Base-by-base conservation (phyloP, 2,113 vertebrate species). In the Pan paniscus region DNA sequence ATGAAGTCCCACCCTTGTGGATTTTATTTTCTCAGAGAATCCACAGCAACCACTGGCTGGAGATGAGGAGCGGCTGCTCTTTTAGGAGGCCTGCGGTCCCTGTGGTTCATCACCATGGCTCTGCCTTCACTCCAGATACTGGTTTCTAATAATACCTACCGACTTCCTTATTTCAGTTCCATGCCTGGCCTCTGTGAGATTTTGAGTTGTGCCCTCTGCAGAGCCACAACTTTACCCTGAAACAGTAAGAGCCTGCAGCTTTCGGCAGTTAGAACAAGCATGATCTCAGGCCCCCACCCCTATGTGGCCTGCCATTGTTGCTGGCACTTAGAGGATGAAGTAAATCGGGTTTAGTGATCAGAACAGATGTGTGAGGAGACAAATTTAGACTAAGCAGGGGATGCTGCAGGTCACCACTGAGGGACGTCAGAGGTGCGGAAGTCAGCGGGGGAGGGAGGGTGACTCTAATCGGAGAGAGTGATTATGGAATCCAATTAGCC, bases 401-500 rank as follows among this genome's bases (percentile, higher is more conserved):
- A 57, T 48, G 79, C 40, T 81, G 52, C 68, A 89, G 48, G 59
- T 91, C 73, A 89, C 48, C 64, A 9, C 18, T 1, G 38, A 94
- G 92, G 83, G 83, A 61, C 1, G 2, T 75, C 78, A 50, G 78
- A 79, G 78, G 32, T 85, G 73, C 23, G 6, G 76, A 81, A 64
- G 46, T 52, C 50, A 38, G 64, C 55, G 20, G 12, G 80, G 55
- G 64, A 50, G 27, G 93, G 64, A 95, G 84, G 86, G 85, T 82
- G 89, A 57, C 89, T 96, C 94, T 97, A 97, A 98, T 97, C 92
- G 6, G 86, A 94, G 92, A 97, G 93, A 97, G 97, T 96, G 96
- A 98, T 97, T 97, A 97, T 90, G 68, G 48, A 97, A 97, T 98
- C 94, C 94, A 93, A 96, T 98, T 97, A 97, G 98, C 86, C 70